Evolutionary conservation across 2,797 vertebrate genomes (phyloP).

Genomic region (Xenops minutus): DNA sequence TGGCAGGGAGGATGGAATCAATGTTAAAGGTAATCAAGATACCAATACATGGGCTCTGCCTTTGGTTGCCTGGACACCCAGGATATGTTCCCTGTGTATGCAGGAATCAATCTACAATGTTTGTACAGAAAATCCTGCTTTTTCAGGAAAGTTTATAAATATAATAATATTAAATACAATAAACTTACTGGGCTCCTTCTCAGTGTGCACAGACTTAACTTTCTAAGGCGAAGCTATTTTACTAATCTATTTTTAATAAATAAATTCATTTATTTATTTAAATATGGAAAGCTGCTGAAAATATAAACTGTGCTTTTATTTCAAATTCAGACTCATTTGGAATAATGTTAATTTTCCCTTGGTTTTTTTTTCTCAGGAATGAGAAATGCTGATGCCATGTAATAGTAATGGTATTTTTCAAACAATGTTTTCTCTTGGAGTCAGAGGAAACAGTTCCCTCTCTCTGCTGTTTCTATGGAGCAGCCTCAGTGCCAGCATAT

Average conservation of each 20-base stretch:
- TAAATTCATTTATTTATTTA: not conserved
- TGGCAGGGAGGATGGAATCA: not conserved
- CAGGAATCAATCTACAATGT: not conserved
- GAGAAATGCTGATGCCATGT: not conserved
- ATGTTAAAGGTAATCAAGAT: not conserved
- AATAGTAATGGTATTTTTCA: not conserved
- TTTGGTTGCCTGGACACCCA: not conserved
- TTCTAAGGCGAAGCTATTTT: not conserved
- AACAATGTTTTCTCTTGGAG: not conserved
- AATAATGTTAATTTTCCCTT: not conserved
- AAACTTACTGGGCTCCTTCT: not conserved
- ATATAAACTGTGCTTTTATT: not conserved
- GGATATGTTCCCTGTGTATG: not conserved
- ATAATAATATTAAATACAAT: not conserved
- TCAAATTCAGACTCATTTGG: not conserved
- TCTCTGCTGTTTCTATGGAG: not conserved
- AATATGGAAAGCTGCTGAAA: not conserved
- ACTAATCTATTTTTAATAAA: not conserved
- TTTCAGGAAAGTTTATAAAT: not conserved
- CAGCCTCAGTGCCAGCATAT: not conserved
- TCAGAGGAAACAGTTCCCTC: not conserved
- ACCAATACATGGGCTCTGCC: not conserved
- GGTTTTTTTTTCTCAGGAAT: not conserved
- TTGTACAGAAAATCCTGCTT: not conserved
- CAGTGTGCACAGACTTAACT: not conserved